Conservation (phyloP, 2,888 invertebrate genomes). For the Lypha dubia region DNA sequence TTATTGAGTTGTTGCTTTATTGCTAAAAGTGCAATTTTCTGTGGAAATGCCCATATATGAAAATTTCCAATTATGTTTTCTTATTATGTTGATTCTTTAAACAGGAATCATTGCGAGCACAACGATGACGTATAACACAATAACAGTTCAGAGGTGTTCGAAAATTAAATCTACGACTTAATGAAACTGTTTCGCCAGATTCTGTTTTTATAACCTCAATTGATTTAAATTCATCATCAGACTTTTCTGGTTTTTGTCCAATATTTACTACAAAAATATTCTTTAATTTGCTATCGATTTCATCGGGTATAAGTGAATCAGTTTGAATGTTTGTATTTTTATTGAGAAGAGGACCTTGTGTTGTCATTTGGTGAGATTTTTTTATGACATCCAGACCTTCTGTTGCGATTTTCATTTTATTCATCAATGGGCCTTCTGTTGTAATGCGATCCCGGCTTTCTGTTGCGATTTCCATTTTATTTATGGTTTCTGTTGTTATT, state of each 20-base stretch:
- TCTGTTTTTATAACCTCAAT: background rate
- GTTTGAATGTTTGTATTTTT: background rate
- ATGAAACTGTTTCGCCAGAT: background rate
- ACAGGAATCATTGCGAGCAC: slow-evolving; percentile 32
- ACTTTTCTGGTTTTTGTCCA: background rate
- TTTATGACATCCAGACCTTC: background rate
- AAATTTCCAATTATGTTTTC: background rate
- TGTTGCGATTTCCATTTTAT: background rate
- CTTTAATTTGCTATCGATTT: slow-evolving; percentile 11
- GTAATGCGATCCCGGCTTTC: background rate
- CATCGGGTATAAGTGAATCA: background rate
- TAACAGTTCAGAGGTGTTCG: slow-evolving; percentile 18
- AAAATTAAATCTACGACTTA: slow-evolving; percentile 28
- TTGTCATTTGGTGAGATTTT: background rate
- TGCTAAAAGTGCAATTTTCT: too few relatives aligned
- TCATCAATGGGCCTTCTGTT: background rate
- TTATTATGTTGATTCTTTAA: background rate
- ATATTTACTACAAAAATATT: slow-evolving; percentile 37
- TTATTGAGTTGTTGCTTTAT: too few relatives aligned
- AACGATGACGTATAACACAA: slow-evolving; percentile 48
- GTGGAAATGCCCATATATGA: background rate
- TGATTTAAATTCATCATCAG: background rate
- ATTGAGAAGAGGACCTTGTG: background rate
- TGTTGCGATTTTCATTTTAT: background rate
- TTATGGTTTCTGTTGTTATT: background rate